Evolutionary conservation across 1,140 invertebrate genomes (phyloP), one percentile per base, ranked within the genome.

Genomic region (Rhyacophila brunnea): DNA sequence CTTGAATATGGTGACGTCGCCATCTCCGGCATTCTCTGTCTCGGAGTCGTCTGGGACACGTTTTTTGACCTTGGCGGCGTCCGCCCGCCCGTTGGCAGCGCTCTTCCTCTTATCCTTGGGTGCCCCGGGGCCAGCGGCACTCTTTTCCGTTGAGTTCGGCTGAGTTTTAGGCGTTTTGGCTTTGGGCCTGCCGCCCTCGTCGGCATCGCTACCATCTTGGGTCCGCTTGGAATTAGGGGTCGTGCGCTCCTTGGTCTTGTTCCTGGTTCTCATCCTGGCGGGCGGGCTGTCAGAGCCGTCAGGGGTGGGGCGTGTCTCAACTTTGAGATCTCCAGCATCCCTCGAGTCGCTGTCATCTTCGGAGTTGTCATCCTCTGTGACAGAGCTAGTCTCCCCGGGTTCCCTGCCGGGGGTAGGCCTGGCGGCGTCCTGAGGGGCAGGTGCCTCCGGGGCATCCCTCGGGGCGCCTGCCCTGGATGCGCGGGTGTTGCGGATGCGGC

Each of bases 301-400:
- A 65, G 82, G 81, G 68, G 88, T 85, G 63, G 72, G 70, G 49
- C 45, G 18, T 66, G 68, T 68, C 69, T 77, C 75, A 51, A 66
- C 63, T 62, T 77, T 76, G 18, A 74, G 60, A 58, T 78, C 77
- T 47, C 72, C 75, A 53, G 77, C 74, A 65, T 79, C 77, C 52
- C 77, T 70, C 20, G 92, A 93, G 78, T 94, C 94, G 72, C 90
- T 96, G 75, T 95, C 95, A 74, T 95, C 94, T 71, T 95, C 92
- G 58, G 91, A 95, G 71, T 80, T 81, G 68, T 97, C 95, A 80
- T 95, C 92, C 75, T 96, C 94, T 67, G 91, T 96, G 48, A 93
- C 92, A 48, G 93, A 96, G 80, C 92, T 96, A 66, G 89, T 88
- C 73, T 89, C 88, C 10, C 85, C 83, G 1, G 78, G 77, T 72